Percentiles rank a stretch among this genome's conserved stretches.
These are phyloP conservation scores for Ictalurus punctatus DNA, from an alignment of 2,113 vertebrate genomes.

Conservation along the genomic window DNA sequence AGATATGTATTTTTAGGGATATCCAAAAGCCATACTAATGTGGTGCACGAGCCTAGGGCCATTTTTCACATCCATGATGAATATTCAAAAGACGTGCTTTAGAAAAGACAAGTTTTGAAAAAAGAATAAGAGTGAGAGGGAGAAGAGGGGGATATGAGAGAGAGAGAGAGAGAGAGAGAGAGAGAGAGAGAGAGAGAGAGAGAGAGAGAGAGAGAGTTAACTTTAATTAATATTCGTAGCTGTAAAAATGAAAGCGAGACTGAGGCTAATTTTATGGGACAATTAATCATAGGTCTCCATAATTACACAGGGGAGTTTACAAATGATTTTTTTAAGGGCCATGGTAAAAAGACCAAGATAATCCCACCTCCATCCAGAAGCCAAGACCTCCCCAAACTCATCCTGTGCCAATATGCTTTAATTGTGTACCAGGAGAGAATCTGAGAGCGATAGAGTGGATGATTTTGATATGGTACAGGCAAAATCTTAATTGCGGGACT, in stretches of 20 bases:
- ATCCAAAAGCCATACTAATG: slow-evolving; percentile 83
- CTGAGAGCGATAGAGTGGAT: slow-evolving; percentile 73
- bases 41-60: slow-evolving; percentile 76
- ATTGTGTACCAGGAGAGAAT: slow-evolving; percentile 86
- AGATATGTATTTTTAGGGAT: slow-evolving; percentile 79
- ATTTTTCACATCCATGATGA: slow-evolving; percentile 93
- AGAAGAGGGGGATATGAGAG: slow-evolving; percentile 18
- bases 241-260: slow-evolving; percentile 98
- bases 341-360: slow-evolving; percentile 86
- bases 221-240: slow-evolving; percentile 99
- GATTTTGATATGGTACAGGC: slow-evolving; percentile 53
- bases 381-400: slow-evolving; percentile 94
- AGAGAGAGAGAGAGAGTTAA: slow-evolving; percentile 78
- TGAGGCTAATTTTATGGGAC: slow-evolving; percentile 99
- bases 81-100: slow-evolving; percentile 92
- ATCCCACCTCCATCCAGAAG: slow-evolving; percentile 92
- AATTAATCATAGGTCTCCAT: slow-evolving; percentile 99
- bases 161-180: slow-evolving; percentile 63
- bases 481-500: slow-evolving; percentile 90
- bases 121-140: slow-evolving; percentile 36
- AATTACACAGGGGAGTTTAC: slow-evolving; percentile 99
- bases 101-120: slow-evolving; percentile 72
- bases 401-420: slow-evolving; percentile 96
- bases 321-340: slow-evolving; percentile 97
- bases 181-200: neutral